Conservation (phyloP, 2,113 vertebrate species). For the Chaenogobius annularis region DNA sequence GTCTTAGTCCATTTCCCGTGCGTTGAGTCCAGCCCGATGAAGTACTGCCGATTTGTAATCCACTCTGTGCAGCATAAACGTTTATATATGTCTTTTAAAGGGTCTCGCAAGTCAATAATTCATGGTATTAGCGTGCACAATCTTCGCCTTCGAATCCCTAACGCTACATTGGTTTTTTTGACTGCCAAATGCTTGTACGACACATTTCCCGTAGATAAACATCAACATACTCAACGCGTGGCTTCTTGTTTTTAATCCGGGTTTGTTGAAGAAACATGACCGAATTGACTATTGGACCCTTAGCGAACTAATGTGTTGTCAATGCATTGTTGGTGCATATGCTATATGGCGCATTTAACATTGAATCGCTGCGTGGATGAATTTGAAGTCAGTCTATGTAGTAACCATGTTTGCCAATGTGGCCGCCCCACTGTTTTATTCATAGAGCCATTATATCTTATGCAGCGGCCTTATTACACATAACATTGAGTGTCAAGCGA, state of each 20-base stretch:
- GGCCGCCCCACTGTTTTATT: conserved; percentile 51
- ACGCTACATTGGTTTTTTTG: not conserved
- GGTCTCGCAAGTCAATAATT: conserved; percentile 56
- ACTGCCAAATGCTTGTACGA: not conserved
- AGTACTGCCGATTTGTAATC: conserved; percentile 36
- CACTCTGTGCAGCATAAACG: conserved; percentile 15
- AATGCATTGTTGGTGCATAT: too few species aligned
- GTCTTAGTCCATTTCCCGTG: conserved; percentile 20
- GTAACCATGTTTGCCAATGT: conserved; percentile 6
- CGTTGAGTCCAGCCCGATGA: conserved; percentile 40
- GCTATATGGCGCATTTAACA: too few species aligned
- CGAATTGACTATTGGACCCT: conserved; percentile 35
- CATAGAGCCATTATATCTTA: conserved; percentile 24
- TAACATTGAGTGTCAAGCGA: conserved; percentile 17
- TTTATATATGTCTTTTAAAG: conserved; percentile 42
- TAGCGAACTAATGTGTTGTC: conserved; percentile 5
- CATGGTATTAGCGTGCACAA: conserved; percentile 38
- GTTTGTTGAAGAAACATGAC: conserved; percentile 35
- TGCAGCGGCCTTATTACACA: not conserved
- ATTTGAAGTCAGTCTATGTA: conserved; percentile 10
- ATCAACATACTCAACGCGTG: conserved; percentile 51
- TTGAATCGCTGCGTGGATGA: too few species aligned
- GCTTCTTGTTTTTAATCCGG: conserved; percentile 45
- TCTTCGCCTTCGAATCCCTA: not conserved
- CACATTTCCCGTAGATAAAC: conserved; percentile 57